Percentiles rank a stretch among this genome's conserved stretches.
These are phyloP conservation scores for Lepas anatifera DNA, from an alignment of 2,888 invertebrate species.

Conservation along the genomic window DNA sequence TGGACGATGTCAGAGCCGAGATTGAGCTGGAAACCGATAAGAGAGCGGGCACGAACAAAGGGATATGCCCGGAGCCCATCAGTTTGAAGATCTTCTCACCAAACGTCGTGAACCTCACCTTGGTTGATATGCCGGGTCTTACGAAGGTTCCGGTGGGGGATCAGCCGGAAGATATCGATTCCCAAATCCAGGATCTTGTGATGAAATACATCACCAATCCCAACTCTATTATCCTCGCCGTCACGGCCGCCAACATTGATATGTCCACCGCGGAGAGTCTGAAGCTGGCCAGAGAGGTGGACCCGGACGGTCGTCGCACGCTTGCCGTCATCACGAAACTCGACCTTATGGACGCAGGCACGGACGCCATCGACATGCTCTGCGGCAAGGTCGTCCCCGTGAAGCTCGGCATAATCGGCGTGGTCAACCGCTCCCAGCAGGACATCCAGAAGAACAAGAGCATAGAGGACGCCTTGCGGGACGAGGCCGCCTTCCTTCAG, in stretches of 20 bases:
- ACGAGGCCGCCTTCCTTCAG: slow-evolving; percentile 88
- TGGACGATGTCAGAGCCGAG: slow-evolving; percentile 79
- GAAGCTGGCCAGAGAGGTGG: slow-evolving; percentile 89
- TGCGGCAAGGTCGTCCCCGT: slow-evolving; percentile 97
- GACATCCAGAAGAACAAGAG: slow-evolving; percentile 84
- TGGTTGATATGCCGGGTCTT: slow-evolving; percentile 96
- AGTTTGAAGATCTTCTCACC: slow-evolving; percentile 91
- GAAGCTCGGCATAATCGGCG: slow-evolving; percentile 96
- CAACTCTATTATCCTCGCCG: slow-evolving; percentile 94
- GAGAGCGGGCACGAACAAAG: slow-evolving; percentile 90
- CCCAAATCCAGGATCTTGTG: slow-evolving; percentile 79
- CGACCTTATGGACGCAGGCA: slow-evolving; percentile 99
- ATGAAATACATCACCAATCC: slow-evolving; percentile 86
- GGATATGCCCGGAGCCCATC: slow-evolving; percentile 89
- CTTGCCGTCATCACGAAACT: slow-evolving; percentile 96
- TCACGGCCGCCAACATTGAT: slow-evolving; percentile 95
- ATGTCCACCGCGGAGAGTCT: slow-evolving; percentile 98
- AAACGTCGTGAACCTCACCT: slow-evolving; percentile 72
- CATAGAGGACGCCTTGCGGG: slow-evolving; percentile 69
- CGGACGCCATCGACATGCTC: slow-evolving; percentile 96
- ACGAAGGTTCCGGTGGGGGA: slow-evolving; percentile 98
- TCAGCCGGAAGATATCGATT: slow-evolving; percentile 95
- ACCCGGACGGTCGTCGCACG: slow-evolving; percentile 90
- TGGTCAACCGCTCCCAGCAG: slow-evolving; percentile 96
- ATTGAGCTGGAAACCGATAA: slow-evolving; percentile 91